Base-by-base conservation (phyloP, 64 coral and sea anemone genomes). In the Porites lutea region DNA sequence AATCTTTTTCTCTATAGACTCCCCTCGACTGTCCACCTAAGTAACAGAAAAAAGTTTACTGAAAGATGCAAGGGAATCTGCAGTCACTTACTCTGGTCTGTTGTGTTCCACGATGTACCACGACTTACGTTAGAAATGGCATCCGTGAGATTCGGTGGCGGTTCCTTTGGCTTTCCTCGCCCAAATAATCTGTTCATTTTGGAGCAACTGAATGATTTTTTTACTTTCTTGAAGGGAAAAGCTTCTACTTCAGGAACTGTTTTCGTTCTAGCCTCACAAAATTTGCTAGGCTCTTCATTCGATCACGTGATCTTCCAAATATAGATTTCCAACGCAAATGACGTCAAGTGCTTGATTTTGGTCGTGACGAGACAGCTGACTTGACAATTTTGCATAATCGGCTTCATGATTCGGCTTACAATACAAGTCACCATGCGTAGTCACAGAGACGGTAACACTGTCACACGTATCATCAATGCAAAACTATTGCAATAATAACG, bases 171-270 rank as follows among this genome's bases (percentile, higher is more conserved):
- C 13, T 99, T 99, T 88, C 82, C 82, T 82, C 52, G 78, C 27
- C 97, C 97, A 88, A 99, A 99, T 84, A 99, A 91, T 82, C 97
- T 93, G 58, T 99, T 99, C 97, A 99, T 99, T 51, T 99, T 96
- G 68, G 13, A 67, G 19, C n/a, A 89, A 80, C 52, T 13, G 15
- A 51, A 51, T 18, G 5, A 5, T 4, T 76, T 87, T 75, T 74
- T 16, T 50, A 19, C 51, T 59, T 10, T 46, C 20, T 21, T 88
- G 45, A 20, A 49, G 13, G 45, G 75, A 74, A 71, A 59, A 15
- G 65, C 3, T 44, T 48, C 37, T 3, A 4, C 43, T 8, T 14
- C 48, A 13, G 16, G 3, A 11, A 59, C 64, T 82, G 63, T 67
- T 65, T 71, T 62, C 44, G 21, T 37, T 55, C 18, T 64, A 72